phyloP scores from a whole-genome alignment of 2,888 invertebrate genomes.

The Euphydryas editha region DNA sequence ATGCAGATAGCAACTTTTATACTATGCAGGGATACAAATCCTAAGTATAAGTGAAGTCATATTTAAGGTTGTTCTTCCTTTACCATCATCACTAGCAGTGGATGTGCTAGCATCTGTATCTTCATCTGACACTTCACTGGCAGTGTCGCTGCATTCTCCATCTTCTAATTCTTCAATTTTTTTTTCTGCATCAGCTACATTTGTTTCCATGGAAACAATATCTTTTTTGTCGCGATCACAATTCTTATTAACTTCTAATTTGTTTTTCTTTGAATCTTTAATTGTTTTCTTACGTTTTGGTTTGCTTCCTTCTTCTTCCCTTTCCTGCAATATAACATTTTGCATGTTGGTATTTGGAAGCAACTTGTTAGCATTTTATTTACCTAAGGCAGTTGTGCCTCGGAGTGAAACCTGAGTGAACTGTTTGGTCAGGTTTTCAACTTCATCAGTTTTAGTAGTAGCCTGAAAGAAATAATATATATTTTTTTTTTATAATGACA shows the following conservation, averaged over 20 bases:
- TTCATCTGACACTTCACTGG: conserved; percentile 52
- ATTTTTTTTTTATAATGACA: not conserved
- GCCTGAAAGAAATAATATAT: conserved; percentile 60
- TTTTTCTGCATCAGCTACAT: conserved; percentile 46
- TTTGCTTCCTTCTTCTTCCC: conserved; percentile 63
- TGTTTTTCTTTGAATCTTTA: conserved; percentile 46
- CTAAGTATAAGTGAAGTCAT: not conserved
- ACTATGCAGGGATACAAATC: too few species aligned
- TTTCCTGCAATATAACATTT: conserved; percentile 78
- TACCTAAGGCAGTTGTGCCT: conserved; percentile 79
- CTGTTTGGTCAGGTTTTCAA: conserved; percentile 78
- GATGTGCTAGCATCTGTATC: conserved; percentile 66
- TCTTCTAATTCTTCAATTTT: conserved; percentile 84
- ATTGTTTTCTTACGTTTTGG: conserved; percentile 57
- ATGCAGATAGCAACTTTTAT: too few species aligned
- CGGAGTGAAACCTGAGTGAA: conserved; percentile 80
- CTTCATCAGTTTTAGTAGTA: conserved; percentile 61
- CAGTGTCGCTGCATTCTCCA: conserved; percentile 86
- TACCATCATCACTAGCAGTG: conserved; percentile 77
- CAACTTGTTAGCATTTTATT: conserved; percentile 66
- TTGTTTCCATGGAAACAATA: conserved; percentile 42
- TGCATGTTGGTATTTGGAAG: conserved; percentile 70
- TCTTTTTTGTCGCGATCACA: conserved; percentile 31
- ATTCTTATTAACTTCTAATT: conserved; percentile 33
- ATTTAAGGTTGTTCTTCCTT: conserved; percentile 33